phyloP scores from a whole-genome alignment of 2,113 vertebrate species.

The Canis aureus region DNA sequence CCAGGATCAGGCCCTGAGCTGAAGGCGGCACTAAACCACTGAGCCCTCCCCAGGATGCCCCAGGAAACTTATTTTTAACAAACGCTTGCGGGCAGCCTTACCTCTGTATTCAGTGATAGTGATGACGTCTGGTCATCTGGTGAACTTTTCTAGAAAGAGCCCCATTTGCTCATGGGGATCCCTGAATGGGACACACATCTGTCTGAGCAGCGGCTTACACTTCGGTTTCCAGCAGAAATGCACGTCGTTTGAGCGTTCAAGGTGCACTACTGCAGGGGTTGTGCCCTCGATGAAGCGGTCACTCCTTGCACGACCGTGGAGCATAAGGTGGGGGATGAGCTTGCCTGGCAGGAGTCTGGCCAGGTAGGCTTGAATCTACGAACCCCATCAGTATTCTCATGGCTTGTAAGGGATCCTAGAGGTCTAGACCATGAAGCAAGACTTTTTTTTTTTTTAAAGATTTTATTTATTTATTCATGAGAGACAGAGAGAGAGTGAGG shows the following conservation, averaged over 20 bases:
- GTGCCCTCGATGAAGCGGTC: not conserved
- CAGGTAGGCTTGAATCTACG: too few species aligned
- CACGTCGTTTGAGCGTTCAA: not conserved
- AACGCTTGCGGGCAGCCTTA: not conserved
- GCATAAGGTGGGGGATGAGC: too few species aligned
- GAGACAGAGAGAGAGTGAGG: too few species aligned
- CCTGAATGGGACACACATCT: not conserved
- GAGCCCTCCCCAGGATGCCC: too few species aligned
- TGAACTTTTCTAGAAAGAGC: not conserved
- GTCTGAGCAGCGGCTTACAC: not conserved
- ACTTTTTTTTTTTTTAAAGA: not conserved
- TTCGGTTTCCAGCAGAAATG: not conserved
- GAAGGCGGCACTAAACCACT: too few species aligned
- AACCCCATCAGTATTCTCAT: not conserved
- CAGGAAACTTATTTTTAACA: not conserved
- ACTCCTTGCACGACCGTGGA: too few species aligned
- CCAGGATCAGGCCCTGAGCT: too few species aligned
- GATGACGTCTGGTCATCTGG: slow-evolving; percentile 16
- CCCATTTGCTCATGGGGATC: not conserved
- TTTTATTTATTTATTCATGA: too few species aligned
- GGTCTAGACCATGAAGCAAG: not conserved
- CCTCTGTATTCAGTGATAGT: slow-evolving; percentile 31
- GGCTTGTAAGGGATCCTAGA: not conserved
- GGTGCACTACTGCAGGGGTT: not conserved
- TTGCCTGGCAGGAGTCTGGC: too few species aligned